Base-by-base conservation (phyloP, 2,113 vertebrate genomes). In the Myocastor coypus region DNA sequence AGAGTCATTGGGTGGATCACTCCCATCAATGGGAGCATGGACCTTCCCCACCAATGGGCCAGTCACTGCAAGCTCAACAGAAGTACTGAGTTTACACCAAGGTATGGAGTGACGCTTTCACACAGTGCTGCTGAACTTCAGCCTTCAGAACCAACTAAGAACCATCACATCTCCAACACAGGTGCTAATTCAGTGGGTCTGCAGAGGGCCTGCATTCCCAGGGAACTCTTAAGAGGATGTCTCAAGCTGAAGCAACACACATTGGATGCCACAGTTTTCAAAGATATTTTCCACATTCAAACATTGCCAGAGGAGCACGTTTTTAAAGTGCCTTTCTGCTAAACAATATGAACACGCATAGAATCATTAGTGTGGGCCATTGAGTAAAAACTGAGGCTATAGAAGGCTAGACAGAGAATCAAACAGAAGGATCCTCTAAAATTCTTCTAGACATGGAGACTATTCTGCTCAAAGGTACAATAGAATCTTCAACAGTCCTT, bases 291-390 rank as follows among this genome's bases (percentile, higher is more conserved):
- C 64, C 68, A 61, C 1, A 77, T 57, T 77, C 30, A 55, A 92
- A 26, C 37, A 7, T 61, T 63, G 16, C 14, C 34, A 78, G 52
- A 83, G 42, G 20, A 89, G 22, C 13, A n/a, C 17, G 59, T 61
- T 84, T 89, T 46, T 37, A 59, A 94, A 96, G 50, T 78, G 24
- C 2, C 16, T 61, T 89, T 88, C 52, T 85, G 55, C 86, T 69
- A 86, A 87, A 80, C 86, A 61, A 81, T 46, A 81, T 3, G 71
- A 91, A 88, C 66, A 34, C 55, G 6, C 59, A 34, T 10, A 80
- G 68, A 83, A 59, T 26, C 34, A 77, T 22, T 37, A 80, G 19
- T 19, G 12, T 34, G 64, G 46, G 55, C 86, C 91, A 93, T 75
- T 10, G 63, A 85, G 4, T 89, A 93, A 75, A 40, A 84, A 28